Conservation (phyloP, 2,797 vertebrate genomes). For the Sebastes minor region DNA sequence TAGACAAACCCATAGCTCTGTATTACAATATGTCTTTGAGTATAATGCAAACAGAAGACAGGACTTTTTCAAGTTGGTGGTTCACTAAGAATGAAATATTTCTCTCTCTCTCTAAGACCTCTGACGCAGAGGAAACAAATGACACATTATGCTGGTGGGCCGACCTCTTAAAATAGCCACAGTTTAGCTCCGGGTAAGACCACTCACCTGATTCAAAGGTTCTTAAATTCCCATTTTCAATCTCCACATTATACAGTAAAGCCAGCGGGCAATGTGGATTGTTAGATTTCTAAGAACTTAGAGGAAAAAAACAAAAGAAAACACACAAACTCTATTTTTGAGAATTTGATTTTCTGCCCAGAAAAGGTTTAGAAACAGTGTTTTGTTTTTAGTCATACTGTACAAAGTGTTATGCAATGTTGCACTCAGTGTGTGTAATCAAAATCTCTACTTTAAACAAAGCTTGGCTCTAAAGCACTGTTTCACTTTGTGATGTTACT, state of each 20-base stretch:
- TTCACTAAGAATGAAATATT: background rate
- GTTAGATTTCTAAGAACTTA: background rate
- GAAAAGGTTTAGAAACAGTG: background rate
- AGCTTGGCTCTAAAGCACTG: background rate
- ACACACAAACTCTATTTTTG: background rate
- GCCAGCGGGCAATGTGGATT: slow-evolving; percentile 30
- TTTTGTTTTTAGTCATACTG: background rate
- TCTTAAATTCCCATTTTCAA: slow-evolving; percentile 42
- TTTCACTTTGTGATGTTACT: background rate
- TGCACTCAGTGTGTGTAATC: background rate
- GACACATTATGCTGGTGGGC: slow-evolving; percentile 65
- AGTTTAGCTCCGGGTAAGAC: slow-evolving; percentile 64
- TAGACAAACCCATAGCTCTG: background rate
- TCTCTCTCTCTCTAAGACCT: slow-evolving; percentile 23
- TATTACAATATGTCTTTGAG: background rate
- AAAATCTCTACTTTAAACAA: slow-evolving; percentile 1
- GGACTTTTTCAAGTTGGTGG: background rate
- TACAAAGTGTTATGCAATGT: background rate
- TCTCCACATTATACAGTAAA: slow-evolving; percentile 56
- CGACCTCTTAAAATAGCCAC: slow-evolving; percentile 61
- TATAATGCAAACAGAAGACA: background rate
- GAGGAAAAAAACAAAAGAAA: background rate
- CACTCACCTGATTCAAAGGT: slow-evolving; percentile 72
- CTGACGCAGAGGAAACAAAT: slow-evolving; percentile 62
- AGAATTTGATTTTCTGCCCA: background rate